Evolutionary conservation across 2,797 vertebrate species (phyloP).

Genomic region (Ceyx erithaca): DNA sequence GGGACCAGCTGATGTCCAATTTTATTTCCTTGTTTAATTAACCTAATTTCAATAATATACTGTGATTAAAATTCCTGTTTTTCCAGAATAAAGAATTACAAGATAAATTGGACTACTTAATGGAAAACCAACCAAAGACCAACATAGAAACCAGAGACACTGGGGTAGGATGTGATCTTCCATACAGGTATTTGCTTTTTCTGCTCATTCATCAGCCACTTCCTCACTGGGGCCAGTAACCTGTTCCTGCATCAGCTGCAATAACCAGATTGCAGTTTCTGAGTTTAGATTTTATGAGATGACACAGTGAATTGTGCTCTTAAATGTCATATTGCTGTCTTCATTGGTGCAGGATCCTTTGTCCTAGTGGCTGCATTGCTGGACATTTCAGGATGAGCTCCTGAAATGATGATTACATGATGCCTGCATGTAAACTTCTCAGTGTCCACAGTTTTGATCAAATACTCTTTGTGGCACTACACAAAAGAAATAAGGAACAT

Average conservation of each 20-base stretch:
- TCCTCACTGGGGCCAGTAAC: background rate
- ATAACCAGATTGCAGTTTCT: background rate
- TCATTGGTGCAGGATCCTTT: background rate
- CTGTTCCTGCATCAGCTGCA: background rate
- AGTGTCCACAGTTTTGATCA: accelerated
- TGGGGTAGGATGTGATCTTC: slow-evolving; percentile 89
- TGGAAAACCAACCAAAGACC: slow-evolving; percentile 85
- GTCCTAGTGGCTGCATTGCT: background rate
- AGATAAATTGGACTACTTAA: slow-evolving; percentile 95
- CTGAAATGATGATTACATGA: no score
- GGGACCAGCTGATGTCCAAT: background rate
- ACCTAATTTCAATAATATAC: background rate
- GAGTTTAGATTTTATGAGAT: background rate
- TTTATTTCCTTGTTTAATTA: slow-evolving; percentile 6
- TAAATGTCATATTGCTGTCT: background rate
- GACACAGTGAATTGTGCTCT: background rate
- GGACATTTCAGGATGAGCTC: background rate
- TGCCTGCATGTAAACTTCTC: background rate
- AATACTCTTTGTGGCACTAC: no score
- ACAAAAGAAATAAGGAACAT: no score
- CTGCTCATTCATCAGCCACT: background rate
- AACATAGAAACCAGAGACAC: slow-evolving; percentile 88
- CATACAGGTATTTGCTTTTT: slow-evolving; percentile 83
- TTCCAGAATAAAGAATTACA: slow-evolving; percentile 97
- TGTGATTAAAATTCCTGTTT: slow-evolving; percentile 11